Percentiles rank a stretch among this genome's conserved stretches.
Evolutionary conservation across 2,797 vertebrate species (phyloP).

Genomic region (Mionectes olivaceus): DNA sequence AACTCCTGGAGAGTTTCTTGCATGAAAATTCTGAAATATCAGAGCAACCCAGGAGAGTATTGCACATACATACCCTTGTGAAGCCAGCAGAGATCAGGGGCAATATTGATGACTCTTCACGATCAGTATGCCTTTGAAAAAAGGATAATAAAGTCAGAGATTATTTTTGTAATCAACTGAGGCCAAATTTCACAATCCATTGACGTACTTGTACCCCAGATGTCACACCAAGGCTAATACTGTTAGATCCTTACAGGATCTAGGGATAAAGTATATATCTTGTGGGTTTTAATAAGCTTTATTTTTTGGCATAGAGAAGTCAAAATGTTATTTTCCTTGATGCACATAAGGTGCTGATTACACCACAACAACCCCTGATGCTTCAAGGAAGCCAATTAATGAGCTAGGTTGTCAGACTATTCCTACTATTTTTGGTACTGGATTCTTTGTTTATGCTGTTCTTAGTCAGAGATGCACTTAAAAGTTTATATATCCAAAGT

Average conservation of each 20-base stretch:
- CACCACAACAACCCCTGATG: background rate
- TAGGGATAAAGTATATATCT: background rate
- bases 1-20: background rate
- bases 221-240: background rate
- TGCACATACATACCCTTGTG: constrained; percentile 87
- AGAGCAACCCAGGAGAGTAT: background rate
- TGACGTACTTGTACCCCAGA: background rate
- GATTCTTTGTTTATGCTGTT: background rate
- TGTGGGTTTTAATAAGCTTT: background rate
- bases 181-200: background rate
- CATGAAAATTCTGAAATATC: background rate
- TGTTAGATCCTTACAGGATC: background rate
- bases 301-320: background rate
- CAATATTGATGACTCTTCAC: constrained; percentile 93
- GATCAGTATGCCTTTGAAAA: constrained; percentile 86
- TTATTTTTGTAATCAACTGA: background rate
- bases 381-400: background rate
- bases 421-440: background rate
- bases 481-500: background rate
- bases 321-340: background rate
- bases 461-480: background rate
- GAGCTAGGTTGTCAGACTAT: background rate
- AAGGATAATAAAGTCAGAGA: constrained; percentile 70
- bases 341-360: background rate
- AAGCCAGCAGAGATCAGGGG: constrained; percentile 95